phyloP scores from a whole-genome alignment of 2,888 invertebrate species.

The Trisateles emortualis region DNA sequence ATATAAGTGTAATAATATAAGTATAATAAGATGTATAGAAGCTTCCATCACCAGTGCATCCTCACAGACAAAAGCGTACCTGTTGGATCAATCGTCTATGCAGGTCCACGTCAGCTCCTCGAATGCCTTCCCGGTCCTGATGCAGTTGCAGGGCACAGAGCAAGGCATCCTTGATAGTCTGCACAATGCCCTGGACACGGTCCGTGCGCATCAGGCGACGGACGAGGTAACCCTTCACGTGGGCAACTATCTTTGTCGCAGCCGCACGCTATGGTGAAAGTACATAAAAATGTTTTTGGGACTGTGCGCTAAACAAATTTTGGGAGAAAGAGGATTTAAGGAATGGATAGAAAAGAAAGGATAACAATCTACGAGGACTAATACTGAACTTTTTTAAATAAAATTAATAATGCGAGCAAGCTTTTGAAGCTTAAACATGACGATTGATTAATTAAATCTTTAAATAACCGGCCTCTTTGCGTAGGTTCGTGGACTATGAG shows the following conservation, averaged over 20 bases:
- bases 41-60: conserved; percentile 23
- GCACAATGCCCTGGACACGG: conserved; percentile 92
- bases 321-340: not conserved
- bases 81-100: conserved; percentile 91
- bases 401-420: too few species aligned
- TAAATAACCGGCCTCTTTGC: too few species aligned
- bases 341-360: not conserved
- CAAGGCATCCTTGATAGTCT: conserved; percentile 93
- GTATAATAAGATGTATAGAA: not conserved
- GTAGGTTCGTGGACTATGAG: too few species aligned
- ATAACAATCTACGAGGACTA: too few species aligned
- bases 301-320: conserved; percentile 1
- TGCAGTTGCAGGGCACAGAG: conserved; percentile 92
- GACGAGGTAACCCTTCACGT: conserved; percentile 92
- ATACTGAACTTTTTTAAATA: too few species aligned
- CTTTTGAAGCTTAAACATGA: too few species aligned
- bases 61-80: conserved; percentile 70
- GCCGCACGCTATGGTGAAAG: conserved; percentile 78
- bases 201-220: conserved; percentile 93
- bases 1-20: not conserved
- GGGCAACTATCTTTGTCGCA: conserved; percentile 89
- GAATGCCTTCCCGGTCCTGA: conserved; percentile 86
- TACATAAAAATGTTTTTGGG: conserved; percentile 66
- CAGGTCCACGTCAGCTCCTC: conserved; percentile 90
- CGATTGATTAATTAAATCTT: too few species aligned